Base-by-base conservation (phyloP, 2,888 invertebrate species). In the Callinectes sapidus region DNA sequence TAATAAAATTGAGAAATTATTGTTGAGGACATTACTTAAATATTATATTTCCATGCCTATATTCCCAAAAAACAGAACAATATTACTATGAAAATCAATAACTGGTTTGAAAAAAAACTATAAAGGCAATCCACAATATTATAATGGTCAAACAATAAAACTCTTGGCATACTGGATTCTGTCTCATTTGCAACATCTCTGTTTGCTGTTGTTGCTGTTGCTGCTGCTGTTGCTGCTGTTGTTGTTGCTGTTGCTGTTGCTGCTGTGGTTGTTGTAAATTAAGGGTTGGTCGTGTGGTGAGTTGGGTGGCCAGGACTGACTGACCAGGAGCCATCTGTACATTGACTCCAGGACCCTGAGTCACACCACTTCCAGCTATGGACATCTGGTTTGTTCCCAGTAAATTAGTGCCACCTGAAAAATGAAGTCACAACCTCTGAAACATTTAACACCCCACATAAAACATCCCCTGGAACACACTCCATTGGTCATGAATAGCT, bases 321-420 rank as follows among this genome's bases (percentile, higher is more conserved):
- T 66, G 92, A 2, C 92, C 90, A 8, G 87, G 55, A 32, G 86
- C 54, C 90, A 92, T 92, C 87, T 90, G 92, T 0, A 87, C 92
- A 87, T 39, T 92, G 28, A 91, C 91, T 13, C 92, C 92, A 85
- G 91, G 77, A 16, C 89, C 92, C 85, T 93, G 92, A 8, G 92
- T 48, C 28, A 93, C 92, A 42, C 71, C 87, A 8, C 92, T 89
- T 6, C 61, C 85, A 6, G 77, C 32, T 61, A 93, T 87, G 16
- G 90, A 42, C 89, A 93, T 88, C 91, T 93, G 92, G 14, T 91
- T 91, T 0, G 91, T 88, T 18, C 85, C 92, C 13, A 92, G 85
- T 16, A 92, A 54, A 23, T 89, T 89, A 23, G 48, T 81, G 48
- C 92, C 77, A n/a, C 89, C 92, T 92, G 92, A 1, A 92, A 77